Conservation (phyloP, 2,797 vertebrate genomes). For the Coreius guichenoti region DNA sequence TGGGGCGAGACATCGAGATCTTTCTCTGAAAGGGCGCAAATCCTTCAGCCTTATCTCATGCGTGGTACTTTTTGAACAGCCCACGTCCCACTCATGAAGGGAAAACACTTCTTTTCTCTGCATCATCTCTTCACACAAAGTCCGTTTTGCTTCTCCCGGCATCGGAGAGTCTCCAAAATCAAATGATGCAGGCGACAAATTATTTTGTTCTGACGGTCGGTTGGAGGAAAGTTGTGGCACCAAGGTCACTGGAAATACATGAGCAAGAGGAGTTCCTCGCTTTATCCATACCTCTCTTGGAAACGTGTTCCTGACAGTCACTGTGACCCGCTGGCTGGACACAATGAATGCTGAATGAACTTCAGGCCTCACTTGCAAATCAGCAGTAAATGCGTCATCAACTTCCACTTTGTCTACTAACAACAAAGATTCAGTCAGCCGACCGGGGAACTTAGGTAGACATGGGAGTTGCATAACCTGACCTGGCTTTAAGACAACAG, state of each 20-base stretch:
- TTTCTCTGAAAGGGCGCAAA: constrained; percentile 10
- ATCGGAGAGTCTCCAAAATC: constrained; percentile 41
- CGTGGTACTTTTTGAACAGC: not conserved
- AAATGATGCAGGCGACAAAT: not conserved
- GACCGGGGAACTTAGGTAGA: not conserved
- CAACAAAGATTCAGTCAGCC: not conserved
- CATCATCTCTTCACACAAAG: constrained; percentile 10
- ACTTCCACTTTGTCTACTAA: constrained; percentile 16
- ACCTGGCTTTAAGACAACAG: not conserved
- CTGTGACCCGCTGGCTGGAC: not conserved
- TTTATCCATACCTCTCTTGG: not conserved
- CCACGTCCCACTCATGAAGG: constrained; percentile 15
- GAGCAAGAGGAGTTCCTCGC: constrained; percentile 9
- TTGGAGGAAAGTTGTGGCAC: not conserved
- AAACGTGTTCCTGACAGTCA: constrained; percentile 31
- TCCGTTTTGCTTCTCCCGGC: not conserved
- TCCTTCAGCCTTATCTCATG: constrained; percentile 22
- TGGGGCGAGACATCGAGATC: constrained; percentile 8
- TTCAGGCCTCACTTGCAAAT: constrained; percentile 22
- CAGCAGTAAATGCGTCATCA: no score
- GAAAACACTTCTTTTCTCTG: constrained; percentile 33
- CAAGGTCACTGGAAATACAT: constrained; percentile 26
- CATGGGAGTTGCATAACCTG: not conserved
- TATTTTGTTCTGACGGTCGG: not conserved
- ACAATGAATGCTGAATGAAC: constrained; percentile 1